Percentiles rank a stretch among this genome's conserved stretches.
Conservation (phyloP, 2,113 vertebrate species). For the Circaetus gallicus region DNA sequence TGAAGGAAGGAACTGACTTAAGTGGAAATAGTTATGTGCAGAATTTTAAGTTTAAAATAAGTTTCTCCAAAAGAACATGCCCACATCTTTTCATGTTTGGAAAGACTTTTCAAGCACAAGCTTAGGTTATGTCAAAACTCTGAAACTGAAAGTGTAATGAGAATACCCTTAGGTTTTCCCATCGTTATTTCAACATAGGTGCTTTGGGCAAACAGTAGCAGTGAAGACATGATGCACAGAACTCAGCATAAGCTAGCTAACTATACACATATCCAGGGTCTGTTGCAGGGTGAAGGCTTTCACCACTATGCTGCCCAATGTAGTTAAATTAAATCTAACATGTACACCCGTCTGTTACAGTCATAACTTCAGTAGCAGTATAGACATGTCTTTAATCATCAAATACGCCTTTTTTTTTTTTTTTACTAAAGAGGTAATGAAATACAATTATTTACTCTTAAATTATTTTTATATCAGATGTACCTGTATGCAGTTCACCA, state of each 20-base stretch:
- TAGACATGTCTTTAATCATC: background rate
- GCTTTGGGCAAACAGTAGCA: background rate
- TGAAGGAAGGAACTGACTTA: background rate
- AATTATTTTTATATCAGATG: background rate
- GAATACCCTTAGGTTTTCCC: background rate
- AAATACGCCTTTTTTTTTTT: background rate
- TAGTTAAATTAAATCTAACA: background rate
- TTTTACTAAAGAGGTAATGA: background rate
- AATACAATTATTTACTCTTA: background rate
- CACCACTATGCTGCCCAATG: background rate
- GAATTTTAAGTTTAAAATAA: background rate
- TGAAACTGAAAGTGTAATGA: background rate
- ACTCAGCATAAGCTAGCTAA: background rate
- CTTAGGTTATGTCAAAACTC: background rate
- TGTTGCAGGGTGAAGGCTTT: background rate
- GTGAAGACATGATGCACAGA: background rate
- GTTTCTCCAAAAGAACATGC: background rate
- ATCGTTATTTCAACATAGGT: background rate
- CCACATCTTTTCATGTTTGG: fast-evolving
- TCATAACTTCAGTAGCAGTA: background rate
- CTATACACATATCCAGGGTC: background rate
- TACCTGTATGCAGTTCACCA: background rate
- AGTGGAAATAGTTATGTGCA: background rate
- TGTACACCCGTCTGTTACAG: background rate
- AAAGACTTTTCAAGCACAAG: background rate